Percentiles rank a stretch among this genome's conserved stretches.
These are phyloP conservation scores for Myotis yumanensis DNA, from an alignment of 2,113 vertebrate genomes.

Conservation along the genomic window DNA sequence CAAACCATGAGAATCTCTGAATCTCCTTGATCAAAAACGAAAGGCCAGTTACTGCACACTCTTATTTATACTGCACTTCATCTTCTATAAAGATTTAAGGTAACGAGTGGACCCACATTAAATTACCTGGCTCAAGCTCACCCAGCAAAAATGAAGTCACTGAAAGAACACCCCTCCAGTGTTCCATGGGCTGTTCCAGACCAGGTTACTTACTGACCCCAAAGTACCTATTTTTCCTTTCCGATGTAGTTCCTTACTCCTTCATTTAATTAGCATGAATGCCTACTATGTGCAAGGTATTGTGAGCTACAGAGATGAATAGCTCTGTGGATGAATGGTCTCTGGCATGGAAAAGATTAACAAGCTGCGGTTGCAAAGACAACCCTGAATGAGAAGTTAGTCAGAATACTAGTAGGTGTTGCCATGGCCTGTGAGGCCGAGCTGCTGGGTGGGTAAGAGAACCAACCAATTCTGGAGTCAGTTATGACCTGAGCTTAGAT, in stretches of 20 bases:
- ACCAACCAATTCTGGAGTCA: background rate
- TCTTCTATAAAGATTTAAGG: background rate
- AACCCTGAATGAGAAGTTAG: background rate
- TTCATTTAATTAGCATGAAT: background rate
- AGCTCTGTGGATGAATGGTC: background rate
- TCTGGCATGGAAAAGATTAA: background rate
- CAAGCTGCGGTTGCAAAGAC: background rate
- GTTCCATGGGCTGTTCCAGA: background rate
- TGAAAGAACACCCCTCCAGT: background rate
- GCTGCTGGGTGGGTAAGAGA: background rate
- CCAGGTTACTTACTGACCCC: background rate
- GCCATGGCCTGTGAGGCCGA: rapidly evolving
- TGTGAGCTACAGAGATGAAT: background rate
- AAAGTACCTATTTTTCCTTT: background rate
- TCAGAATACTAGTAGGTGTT: background rate
- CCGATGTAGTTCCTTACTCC: background rate
- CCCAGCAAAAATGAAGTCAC: background rate
- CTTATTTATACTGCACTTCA: background rate
- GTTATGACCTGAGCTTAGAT: background rate
- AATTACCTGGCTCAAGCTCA: background rate
- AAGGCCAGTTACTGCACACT: background rate
- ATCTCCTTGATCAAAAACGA: background rate
- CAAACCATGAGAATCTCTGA: background rate
- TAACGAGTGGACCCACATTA: background rate
- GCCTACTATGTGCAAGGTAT: background rate